phyloP scores from a whole-genome alignment of 2,113 vertebrate species.

The Odocoileus virginianus region DNA sequence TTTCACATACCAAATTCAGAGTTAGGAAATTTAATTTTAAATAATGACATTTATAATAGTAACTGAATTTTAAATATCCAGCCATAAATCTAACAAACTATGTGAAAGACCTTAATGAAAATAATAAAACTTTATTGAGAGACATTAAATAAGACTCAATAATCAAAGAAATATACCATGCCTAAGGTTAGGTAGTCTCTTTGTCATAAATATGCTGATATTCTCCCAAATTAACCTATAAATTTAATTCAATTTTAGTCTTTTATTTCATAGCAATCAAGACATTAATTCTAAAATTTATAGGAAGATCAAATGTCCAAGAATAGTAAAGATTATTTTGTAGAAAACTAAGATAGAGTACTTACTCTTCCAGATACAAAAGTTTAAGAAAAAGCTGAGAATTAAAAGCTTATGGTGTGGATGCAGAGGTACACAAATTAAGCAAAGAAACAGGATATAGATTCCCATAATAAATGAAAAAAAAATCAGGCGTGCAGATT shows the following conservation, averaged over 20 bases:
- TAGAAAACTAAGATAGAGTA: background rate
- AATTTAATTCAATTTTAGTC: background rate
- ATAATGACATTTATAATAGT: background rate
- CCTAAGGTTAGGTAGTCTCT: background rate
- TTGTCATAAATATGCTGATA: background rate
- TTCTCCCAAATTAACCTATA: background rate
- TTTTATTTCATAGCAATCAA: conserved; percentile 13
- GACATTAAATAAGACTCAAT: background rate
- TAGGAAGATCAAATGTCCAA: background rate
- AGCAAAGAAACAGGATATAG: background rate
- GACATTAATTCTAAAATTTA: background rate
- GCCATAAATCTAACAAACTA: background rate
- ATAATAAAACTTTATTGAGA: background rate
- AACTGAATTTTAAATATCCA: background rate
- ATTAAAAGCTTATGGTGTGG: background rate
- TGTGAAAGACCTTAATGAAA: background rate
- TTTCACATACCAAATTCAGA: background rate
- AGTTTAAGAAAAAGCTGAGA: background rate
- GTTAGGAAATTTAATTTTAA: background rate
- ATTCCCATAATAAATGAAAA: background rate
- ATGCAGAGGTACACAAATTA: background rate
- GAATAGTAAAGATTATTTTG: background rate
- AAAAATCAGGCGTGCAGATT: background rate
- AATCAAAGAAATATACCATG: background rate
- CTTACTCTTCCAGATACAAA: background rate